Percentiles rank a stretch among this genome's conserved stretches.
These are phyloP conservation scores for Amphimallon solstitiale DNA, from an alignment of 2,888 invertebrate species.

Conservation along the genomic window DNA sequence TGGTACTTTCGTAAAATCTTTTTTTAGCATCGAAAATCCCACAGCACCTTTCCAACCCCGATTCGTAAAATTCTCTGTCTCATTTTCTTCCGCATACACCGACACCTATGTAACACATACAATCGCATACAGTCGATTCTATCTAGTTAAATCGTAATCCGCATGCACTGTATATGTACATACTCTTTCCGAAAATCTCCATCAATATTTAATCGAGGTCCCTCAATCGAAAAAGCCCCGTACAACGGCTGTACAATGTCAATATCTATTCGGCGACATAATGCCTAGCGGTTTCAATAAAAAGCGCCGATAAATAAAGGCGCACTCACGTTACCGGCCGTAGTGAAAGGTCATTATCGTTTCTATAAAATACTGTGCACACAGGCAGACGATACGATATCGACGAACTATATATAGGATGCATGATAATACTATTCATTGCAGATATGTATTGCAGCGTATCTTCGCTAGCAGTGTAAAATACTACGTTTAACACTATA, in stretches of 20 bases:
- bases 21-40: not conserved
- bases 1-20: constrained; percentile 1
- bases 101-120: too few species aligned
- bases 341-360: constrained; percentile 7
- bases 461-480: too few species aligned
- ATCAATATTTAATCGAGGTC: constrained; percentile 24
- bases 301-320: constrained; percentile 17
- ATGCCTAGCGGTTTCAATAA: constrained; percentile 15
- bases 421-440: too few species aligned
- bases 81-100: too few species aligned
- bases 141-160: constrained; percentile 19
- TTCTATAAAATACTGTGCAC: constrained; percentile 2
- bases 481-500: too few species aligned
- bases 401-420: too few species aligned
- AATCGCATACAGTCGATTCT: not conserved
- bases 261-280: constrained; percentile 15
- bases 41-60: constrained; percentile 9
- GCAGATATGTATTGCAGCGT: too few species aligned
- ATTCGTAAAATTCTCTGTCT: too few species aligned
- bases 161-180: not conserved
- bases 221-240: not conserved
- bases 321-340: not conserved
- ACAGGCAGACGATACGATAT: too few species aligned
- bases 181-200: constrained; percentile 11
- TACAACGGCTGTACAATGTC: constrained; percentile 13